These are phyloP conservation scores for Platyscapa corneri DNA, from an alignment of 1,140 invertebrate genomes.

Conservation along the genomic window DNA sequence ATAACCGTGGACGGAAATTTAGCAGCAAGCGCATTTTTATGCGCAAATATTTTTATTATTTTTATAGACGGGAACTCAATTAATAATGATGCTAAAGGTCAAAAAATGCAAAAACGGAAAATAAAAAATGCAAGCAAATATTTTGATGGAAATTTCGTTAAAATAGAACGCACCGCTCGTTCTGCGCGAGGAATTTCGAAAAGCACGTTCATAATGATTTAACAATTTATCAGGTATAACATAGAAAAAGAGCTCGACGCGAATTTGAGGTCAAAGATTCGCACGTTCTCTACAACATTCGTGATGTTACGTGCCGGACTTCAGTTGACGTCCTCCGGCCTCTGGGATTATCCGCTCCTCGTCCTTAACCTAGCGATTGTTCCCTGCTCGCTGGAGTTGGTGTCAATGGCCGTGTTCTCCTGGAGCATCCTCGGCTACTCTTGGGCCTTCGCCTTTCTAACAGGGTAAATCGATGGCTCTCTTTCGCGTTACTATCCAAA, in stretches of 20 bases:
- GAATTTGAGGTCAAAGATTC: constrained; percentile 59
- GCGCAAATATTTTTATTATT: too few species aligned
- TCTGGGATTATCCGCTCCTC: constrained; percentile 61
- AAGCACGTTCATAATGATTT: too few species aligned
- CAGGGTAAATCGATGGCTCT: constrained; percentile 59
- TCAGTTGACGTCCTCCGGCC: constrained; percentile 63
- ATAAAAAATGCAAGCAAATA: too few species aligned
- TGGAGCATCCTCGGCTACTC: constrained; percentile 62
- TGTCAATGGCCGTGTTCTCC: constrained; percentile 55
- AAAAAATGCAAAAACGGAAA: too few species aligned
- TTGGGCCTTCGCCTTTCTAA: constrained; percentile 67
- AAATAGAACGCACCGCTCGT: too few species aligned
- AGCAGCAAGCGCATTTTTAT: too few species aligned
- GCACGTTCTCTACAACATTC: constrained; percentile 67
- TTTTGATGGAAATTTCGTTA: too few species aligned
- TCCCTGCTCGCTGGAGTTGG: constrained; percentile 65
- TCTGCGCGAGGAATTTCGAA: too few species aligned
- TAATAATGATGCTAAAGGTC: too few species aligned
- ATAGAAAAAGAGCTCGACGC: constrained; percentile 62
- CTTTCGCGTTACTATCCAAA: background rate
- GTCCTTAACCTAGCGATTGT: constrained; percentile 63
- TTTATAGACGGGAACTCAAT: too few species aligned
- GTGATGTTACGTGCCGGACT: constrained; percentile 67
- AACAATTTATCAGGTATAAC: constrained; percentile 55
- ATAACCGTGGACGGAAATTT: too few species aligned